Percentiles rank a stretch among this genome's conserved stretches.
phyloP scores from a whole-genome alignment of 2,797 vertebrate genomes.

The Chromis chromis region DNA sequence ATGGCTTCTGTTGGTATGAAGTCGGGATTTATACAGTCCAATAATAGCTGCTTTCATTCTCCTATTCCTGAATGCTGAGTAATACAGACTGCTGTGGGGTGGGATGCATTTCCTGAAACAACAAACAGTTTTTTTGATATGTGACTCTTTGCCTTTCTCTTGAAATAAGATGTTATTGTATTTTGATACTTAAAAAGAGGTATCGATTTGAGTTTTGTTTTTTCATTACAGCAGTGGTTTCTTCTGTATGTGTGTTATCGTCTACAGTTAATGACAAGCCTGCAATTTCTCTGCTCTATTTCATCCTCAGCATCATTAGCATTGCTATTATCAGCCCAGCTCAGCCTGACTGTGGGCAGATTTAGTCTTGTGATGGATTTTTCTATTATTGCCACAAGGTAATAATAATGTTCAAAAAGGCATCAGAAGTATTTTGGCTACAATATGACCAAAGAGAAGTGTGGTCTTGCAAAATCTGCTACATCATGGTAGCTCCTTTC shows the following conservation, averaged over 20 bases:
- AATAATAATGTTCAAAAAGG: conserved; percentile 25
- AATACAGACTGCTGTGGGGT: conserved; percentile 39
- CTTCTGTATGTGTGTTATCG: conserved; percentile 9
- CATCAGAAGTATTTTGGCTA: conserved; percentile 11
- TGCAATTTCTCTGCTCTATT: conserved; percentile 23
- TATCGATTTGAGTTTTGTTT: conserved; percentile 12
- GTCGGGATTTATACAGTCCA: conserved; percentile 32
- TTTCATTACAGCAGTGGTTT: conserved; percentile 15
- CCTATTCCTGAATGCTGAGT: conserved; percentile 17
- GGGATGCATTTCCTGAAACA: neutral
- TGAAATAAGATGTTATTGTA: neutral
- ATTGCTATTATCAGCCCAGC: conserved; percentile 20
- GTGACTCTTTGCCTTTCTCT: neutral
- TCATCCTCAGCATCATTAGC: conserved; percentile 40
- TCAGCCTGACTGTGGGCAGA: conserved; percentile 1
- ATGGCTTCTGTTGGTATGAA: conserved; percentile 28
- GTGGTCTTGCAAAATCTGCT: conserved; percentile 16
- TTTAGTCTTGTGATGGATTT: conserved; percentile 8
- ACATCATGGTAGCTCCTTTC: conserved; percentile 10
- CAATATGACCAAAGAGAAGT: neutral
- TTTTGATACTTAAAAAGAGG: conserved; percentile 15
- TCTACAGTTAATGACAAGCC: conserved; percentile 38
- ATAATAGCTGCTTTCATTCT: conserved; percentile 24
- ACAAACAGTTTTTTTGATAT: too few relatives aligned
- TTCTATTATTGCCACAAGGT: conserved; percentile 26